Base-by-base conservation (phyloP, 2,113 vertebrate genomes). In the Mormyrus iriodes region DNA sequence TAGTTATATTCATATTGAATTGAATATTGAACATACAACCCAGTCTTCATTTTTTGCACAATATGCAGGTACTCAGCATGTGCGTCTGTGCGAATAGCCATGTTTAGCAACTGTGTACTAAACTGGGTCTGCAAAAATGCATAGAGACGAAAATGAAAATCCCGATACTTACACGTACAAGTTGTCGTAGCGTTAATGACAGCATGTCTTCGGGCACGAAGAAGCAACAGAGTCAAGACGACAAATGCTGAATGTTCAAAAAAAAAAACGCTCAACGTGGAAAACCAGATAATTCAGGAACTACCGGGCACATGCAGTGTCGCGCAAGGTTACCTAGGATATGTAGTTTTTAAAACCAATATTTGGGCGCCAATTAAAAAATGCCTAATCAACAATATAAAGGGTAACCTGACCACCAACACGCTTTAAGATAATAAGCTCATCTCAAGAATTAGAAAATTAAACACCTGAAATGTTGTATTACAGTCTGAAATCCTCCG, bases 101-200 rank as follows among this genome's bases (percentile, higher is more conserved):
- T 27, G 19, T 53, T 65, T 13, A 53, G 1, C 48, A 52, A 13
- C 4, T 58, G 51, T 17, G 39, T n/a, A 39, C 8, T 46, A 12
- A 39, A 44, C 4, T 87, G 35, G 21, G 9, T 44, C 19, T 58
- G 82, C 39, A 69, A 35, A 86, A 83, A 39, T 49, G 35, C 69
- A 44, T 13, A 15, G 49, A 84, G 31, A 85, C 19, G n/a, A n/a
- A 52, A 79, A n/a, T 35, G 21, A 53, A n/a, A 58, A 44, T 84
- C 9, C 52, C 19, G 0, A n/a, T 89, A 92, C 93, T 92, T 89
- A 96, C 96, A 94, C 94, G 91, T 46, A 94, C 51, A 44, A 96
- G 91, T 88, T 92, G 94, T 90, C 93, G 94, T 24, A 95, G 17
- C n/a, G 94, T 90, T 79, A 95, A 91, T 1, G 94, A 93, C 65